Base-by-base conservation (phyloP, 2,113 vertebrate species). In the Otolemur garnettii region DNA sequence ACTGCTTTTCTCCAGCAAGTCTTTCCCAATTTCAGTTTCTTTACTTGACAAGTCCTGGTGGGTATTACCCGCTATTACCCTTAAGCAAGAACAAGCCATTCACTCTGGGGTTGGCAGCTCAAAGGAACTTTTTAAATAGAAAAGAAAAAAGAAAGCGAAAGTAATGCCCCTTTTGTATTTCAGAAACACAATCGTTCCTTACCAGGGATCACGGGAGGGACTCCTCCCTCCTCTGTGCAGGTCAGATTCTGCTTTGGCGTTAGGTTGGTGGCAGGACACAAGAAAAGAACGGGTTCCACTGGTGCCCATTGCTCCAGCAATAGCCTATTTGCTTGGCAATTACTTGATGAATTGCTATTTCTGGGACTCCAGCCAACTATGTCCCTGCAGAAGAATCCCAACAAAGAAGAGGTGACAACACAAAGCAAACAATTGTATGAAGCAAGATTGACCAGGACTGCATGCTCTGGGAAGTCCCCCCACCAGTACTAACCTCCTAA, bases 281-380 rank as follows among this genome's bases (percentile, higher is more conserved):
- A 92, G 93, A 96, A 97, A 0, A 0, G 0, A 64, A 50, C 92
- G 90, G 14, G 42, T 74, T 96, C 86, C 21, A 2, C 60, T 3
- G 19, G 30, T 24, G 38, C 64, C 75, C 53, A 9, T 19, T 50
- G 22, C 77, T 96, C 90, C 50, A 82, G 78, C 0, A 1, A 57
- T 55, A 91, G 92, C 64, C 95, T 95, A 33, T 68, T 96, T 90
- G 68, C 0, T 3, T 92, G 93, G 90, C 95, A 96, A 92, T 77
- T 93, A 96, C 0, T 66, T 95, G 97, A 97, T 97, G 90, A 94
- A 96, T 96, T 97, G 94, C 55, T 96, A 87, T 96, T 98, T 91
- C 95, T 96, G 97, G 93, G 87, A 94, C 59, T 60, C 59, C 64
- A 78, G 92, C 93, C 97, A 98, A 95, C 92, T 94, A 75, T 69